phyloP scores from a whole-genome alignment of 2,113 vertebrate genomes.

The Eublepharis macularius region DNA sequence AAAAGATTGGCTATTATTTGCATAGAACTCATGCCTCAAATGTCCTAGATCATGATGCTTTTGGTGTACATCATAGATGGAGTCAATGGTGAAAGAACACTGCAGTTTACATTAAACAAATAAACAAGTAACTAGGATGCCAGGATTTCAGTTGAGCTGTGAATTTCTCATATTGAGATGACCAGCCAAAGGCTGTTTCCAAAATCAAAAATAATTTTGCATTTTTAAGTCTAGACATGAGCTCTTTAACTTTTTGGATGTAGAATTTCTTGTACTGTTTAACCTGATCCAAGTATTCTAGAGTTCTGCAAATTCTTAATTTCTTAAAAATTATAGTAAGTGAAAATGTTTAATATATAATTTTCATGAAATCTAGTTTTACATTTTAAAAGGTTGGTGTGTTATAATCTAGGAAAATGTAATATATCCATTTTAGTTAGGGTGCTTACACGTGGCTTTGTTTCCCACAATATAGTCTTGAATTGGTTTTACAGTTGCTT shows the following conservation, averaged over 20 bases:
- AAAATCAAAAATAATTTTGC: not conserved
- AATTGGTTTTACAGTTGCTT: not conserved
- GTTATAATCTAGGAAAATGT: not conserved
- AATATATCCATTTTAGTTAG: not conserved
- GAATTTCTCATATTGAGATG: slow-evolving; percentile 1
- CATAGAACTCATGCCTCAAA: not conserved
- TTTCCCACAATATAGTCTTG: slow-evolving; percentile 14
- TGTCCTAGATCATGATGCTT: not conserved
- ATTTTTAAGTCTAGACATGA: not conserved
- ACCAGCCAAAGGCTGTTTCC: slow-evolving; percentile 1
- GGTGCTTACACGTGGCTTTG: not conserved
- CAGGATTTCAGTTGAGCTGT: not conserved
- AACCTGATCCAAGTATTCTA: not conserved
- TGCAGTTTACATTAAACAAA: not conserved
- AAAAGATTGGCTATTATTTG: not conserved
- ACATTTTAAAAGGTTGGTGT: not conserved
- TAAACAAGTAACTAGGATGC: not conserved
- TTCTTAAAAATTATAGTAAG: not conserved
- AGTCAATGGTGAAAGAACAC: not conserved
- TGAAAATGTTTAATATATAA: not conserved
- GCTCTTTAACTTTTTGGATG: not conserved
- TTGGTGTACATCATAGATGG: not conserved
- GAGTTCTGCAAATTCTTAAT: not conserved
- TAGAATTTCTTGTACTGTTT: not conserved
- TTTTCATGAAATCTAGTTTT: too few species aligned